Conservation (phyloP, 2,797 vertebrate genomes). For the Danio kyathit region DNA sequence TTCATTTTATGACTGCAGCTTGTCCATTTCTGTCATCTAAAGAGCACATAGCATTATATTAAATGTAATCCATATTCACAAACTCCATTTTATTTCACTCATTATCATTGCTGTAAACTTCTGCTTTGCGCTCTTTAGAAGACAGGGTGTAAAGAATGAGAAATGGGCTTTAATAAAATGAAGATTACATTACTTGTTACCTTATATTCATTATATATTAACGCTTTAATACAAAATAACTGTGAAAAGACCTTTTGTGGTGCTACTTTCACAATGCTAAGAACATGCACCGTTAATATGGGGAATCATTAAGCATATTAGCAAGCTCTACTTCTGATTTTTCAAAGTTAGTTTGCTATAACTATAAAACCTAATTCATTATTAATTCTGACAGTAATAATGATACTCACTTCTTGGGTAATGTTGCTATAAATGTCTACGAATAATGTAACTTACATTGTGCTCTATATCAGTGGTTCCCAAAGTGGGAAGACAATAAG, state of each 20-base stretch:
- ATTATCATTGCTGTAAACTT: conserved; percentile 62
- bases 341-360: neutral
- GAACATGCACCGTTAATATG: neutral
- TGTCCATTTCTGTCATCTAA: too few species aligned
- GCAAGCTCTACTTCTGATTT: neutral
- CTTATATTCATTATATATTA: neutral
- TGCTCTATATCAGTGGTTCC: neutral
- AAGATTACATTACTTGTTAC: too few species aligned
- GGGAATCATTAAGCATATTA: neutral
- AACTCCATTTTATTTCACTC: conserved; percentile 58
- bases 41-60: neutral
- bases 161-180: too few species aligned
- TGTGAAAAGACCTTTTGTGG: conserved; percentile 5
- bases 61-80: conserved; percentile 25
- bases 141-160: conserved; percentile 1
- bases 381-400: neutral
- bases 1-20: too few species aligned
- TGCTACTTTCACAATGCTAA: neutral
- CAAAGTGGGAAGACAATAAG: too few species aligned
- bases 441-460: neutral
- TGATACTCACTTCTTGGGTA: neutral
- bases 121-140: neutral
- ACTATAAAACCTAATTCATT: neutral
- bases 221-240: neutral
- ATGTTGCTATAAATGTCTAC: neutral